phyloP scores from a whole-genome alignment of 1,140 invertebrate genomes.

The Mesaphorura yosii region DNA sequence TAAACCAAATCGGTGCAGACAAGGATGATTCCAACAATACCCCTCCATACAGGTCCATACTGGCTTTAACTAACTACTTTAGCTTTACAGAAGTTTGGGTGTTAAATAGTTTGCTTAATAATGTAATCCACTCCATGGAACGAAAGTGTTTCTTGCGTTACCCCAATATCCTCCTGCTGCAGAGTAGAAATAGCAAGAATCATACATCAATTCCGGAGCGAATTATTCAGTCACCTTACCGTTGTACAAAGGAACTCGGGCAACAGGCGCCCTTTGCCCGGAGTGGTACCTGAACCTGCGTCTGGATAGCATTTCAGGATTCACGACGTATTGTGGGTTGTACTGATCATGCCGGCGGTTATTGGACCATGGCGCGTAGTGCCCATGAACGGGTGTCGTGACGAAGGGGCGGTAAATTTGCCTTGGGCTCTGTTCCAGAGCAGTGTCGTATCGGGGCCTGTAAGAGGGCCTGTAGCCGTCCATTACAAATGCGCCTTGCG shows the following conservation, averaged over 20 bases:
- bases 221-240: too few species aligned
- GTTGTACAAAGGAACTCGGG: not conserved
- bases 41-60: not conserved
- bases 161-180: not conserved
- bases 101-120: not conserved
- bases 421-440: not conserved
- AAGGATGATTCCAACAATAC: too few species aligned
- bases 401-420: not conserved
- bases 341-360: not conserved
- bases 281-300: constrained; percentile 1
- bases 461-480: too few species aligned
- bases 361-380: constrained; percentile 6
- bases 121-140: not conserved
- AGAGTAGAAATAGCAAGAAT: too few species aligned
- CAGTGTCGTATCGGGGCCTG: not conserved
- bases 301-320: constrained; percentile 6
- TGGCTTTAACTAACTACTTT: not conserved
- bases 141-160: not conserved
- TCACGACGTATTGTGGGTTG: constrained; percentile 9
- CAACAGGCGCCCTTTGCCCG: not conserved
- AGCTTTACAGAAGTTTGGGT: not conserved
- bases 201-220: too few species aligned
- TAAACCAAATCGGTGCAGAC: too few species aligned
- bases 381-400: not conserved
- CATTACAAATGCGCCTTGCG: not conserved